Percentiles rank a stretch among this genome's conserved stretches.
These are phyloP conservation scores for Meloidogyne hapla DNA, from an alignment of 1,140 invertebrate genomes.

Conservation along the genomic window DNA sequence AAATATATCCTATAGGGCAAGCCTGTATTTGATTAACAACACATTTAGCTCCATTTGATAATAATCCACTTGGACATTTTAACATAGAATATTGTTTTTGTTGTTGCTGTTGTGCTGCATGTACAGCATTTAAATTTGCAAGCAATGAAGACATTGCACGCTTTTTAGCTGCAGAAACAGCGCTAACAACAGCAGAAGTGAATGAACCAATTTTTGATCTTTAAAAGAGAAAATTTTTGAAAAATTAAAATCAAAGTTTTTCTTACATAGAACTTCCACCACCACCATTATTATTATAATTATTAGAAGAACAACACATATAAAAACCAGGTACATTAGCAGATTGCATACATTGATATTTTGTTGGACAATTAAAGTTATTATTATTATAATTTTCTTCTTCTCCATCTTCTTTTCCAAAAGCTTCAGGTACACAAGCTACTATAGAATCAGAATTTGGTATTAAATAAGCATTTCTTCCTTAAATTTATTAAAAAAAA, in stretches of 20 bases:
- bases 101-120: slow-evolving; percentile 10
- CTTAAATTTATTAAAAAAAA: too few relatives aligned
- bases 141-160: slow-evolving; percentile 30
- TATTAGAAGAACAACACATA: slow-evolving; percentile 55
- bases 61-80: slow-evolving; percentile 53
- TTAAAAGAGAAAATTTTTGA: neutral
- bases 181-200: slow-evolving; percentile 19
- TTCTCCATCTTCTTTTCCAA: neutral
- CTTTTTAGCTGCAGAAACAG: slow-evolving; percentile 15
- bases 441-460: slow-evolving; percentile 62
- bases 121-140: slow-evolving; percentile 14
- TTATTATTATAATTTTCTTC: slow-evolving; percentile 43
- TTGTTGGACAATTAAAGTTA: slow-evolving; percentile 49
- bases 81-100: slow-evolving; percentile 19
- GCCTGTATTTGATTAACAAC: slow-evolving; percentile 53
- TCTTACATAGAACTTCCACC: neutral
- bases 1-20: slow-evolving; percentile 56
- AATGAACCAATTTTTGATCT: slow-evolving; percentile 27
- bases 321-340: slow-evolving; percentile 59
- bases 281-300: neutral
- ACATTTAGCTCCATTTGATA: slow-evolving; percentile 51
- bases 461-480: slow-evolving; percentile 57
- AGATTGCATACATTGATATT: slow-evolving; percentile 52
- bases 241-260: neutral
- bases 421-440: slow-evolving; percentile 52